Base-by-base conservation (phyloP, 2,113 vertebrate species). In the Forbesichthys agassizii region DNA sequence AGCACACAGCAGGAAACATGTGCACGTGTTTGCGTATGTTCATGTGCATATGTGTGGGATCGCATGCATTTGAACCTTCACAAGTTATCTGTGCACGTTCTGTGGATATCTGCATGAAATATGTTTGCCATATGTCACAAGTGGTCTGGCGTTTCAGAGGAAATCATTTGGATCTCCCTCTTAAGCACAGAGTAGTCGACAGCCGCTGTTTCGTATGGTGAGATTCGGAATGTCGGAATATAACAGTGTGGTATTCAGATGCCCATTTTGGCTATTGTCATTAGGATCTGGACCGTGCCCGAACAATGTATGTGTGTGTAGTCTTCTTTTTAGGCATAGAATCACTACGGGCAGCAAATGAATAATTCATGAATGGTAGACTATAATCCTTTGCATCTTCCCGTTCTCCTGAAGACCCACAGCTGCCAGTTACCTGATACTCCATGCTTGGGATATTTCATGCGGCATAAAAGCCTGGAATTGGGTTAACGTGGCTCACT, bases 101-200 rank as follows among this genome's bases (percentile, higher is more conserved):
- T 0, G 66, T 62, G 66, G 88, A 88, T 82, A 88, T 88, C 84
- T 90, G 86, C 69, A 84, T 79, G 71, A 86, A 89, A 75, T 51
- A 69, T 73, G 69, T 80, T 81, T 81, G 76, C 84, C 87, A 90
- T 88, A 88, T 89, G 90, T 92, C 89, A 88, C 82, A 84, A 88
- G 82, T 78, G 61, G 81, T 84, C 77, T 79, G 74, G 88, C 86
- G 78, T 89, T 83, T 70, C 77, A 71, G 78, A 64, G 71, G 80
- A 42, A 88, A 89, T 91, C 87, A 89, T 90, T 90, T 91, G 87
- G 74, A 86, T 89, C 66, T 79, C 14, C 8, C 69, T 81, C 71
- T 83, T 86, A 82, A 84, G 72, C 78, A 85, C 71, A 42, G 53
- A 73, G 63, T 69, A 66, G 66, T 71, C 65, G 66, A 84, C 83